These are phyloP conservation scores for Sarcophaga carnaria DNA, from an alignment of 2,888 invertebrate species.

Conservation along the genomic window DNA sequence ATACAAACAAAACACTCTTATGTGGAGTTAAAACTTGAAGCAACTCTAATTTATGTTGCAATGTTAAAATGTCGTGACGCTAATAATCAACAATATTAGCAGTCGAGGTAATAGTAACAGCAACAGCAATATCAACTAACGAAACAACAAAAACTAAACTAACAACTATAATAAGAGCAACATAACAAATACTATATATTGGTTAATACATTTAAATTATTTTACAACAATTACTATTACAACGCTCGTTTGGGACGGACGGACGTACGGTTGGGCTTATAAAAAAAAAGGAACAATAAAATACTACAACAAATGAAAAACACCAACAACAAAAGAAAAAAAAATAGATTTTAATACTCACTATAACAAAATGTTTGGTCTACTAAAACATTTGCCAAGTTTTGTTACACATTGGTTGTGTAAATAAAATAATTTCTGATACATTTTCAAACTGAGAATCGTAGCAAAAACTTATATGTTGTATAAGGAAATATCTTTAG, in stretches of 20 bases:
- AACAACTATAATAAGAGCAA: background rate
- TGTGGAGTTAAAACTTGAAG: constrained; percentile 40
- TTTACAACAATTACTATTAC: constrained; percentile 31
- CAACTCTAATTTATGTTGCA: constrained; percentile 69
- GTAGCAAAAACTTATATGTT: too few species aligned
- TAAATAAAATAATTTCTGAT: too few species aligned
- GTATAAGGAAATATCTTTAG: too few species aligned
- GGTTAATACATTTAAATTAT: constrained; percentile 62
- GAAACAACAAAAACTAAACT: background rate
- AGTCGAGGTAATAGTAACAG: constrained; percentile 14
- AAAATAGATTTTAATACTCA: constrained; percentile 36
- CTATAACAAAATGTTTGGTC: too few species aligned
- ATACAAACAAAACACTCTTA: background rate
- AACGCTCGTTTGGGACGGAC: background rate
- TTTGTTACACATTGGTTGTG: too few species aligned
- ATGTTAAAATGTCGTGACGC: constrained; percentile 67
- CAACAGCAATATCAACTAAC: constrained; percentile 39
- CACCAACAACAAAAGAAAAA: too few species aligned
- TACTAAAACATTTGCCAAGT: too few species aligned
- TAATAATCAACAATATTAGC: constrained; percentile 62
- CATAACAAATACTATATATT: constrained; percentile 56
- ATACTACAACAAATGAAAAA: too few species aligned
- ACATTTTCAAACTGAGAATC: too few species aligned
- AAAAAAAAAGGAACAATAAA: background rate
- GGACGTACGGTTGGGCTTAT: background rate